Base-by-base conservation (phyloP, 2,888 invertebrate genomes). In the Nasonia oneida region DNA sequence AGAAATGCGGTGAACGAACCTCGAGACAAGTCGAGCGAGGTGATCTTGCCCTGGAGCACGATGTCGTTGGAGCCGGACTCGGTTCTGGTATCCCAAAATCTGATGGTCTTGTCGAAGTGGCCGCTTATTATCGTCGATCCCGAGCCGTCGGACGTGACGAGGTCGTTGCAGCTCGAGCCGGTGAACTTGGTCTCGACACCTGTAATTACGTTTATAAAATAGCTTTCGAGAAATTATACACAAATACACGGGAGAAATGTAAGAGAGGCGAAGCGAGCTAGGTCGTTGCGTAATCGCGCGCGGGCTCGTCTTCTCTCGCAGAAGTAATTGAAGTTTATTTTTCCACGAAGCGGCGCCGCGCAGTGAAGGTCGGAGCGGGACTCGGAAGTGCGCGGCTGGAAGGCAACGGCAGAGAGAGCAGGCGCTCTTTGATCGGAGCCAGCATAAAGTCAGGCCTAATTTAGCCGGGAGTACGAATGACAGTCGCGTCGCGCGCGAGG, bases 101-200 rank as follows among this genome's bases (percentile, higher is more conserved):
- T 96, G 90, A 99, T 97, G 91, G 97, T 97, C 94, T 98, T 99
- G 94, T 99, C 99, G 94, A 98, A 99, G 94, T 99, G 99, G 39
- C 99, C 99, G 91, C 99, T 99, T 91, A 99, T 98, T 90, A 99
- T 97, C 81, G 97, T 97, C 29, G 97, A 96, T 67, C 97, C 98
- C 15, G 96, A 95, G 87, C 97, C 96, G 92, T 98, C 98, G 85
- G 97, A 96, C 88, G 98, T 98, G 89, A 99, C 98, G 87, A 99
- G 95, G 94, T 99, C 99, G 94, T 99, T 98, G 94, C 99, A 99
- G 91, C 98, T 98, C 57, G 99, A 99, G 67, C 98, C 99, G 84
- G 98, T 98, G 92, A 98, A 98, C 94, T 98, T 98, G 5, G 98
- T 98, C 94, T 97, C 97, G 90, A 97, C 96, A 94, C 97, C 97